phyloP scores from a whole-genome alignment of 1,140 invertebrate species.

The Pygmarrhopalites habei region DNA sequence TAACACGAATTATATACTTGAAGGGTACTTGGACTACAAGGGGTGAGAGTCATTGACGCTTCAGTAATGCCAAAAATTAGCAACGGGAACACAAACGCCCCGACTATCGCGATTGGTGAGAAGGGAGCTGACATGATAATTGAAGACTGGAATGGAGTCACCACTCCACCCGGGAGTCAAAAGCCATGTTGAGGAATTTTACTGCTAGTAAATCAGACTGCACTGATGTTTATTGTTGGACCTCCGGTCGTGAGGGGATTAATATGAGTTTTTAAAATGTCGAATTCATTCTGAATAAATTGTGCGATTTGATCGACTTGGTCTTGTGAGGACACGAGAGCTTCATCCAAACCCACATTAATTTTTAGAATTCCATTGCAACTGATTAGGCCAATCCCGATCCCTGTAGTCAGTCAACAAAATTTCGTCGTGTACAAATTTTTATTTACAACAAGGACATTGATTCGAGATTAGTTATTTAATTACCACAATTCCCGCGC shows the following conservation, averaged over 20 bases:
- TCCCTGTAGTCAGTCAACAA: background rate
- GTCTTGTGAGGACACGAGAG: background rate
- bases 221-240: no score
- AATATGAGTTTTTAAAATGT: no score
- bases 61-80: slow-evolving; percentile 13
- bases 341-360: background rate
- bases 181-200: no score
- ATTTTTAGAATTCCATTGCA: background rate
- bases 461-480: background rate
- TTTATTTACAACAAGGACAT: background rate
- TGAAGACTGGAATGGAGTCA: background rate
- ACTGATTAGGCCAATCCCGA: background rate
- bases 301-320: background rate
- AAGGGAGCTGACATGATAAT: slow-evolving; percentile 7
- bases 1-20: no score
- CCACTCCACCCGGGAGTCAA: background rate
- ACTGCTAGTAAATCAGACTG: background rate
- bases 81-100: slow-evolving; percentile 13
- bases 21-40: slow-evolving; percentile 6
- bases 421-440: no score
- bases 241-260: no score
- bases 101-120: slow-evolving; percentile 2
- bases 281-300: background rate
- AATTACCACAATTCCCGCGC: slow-evolving; percentile 6
- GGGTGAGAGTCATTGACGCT: slow-evolving; percentile 7